These are phyloP conservation scores for Phymastichus coffea DNA, from an alignment of 1,140 invertebrate species.

Conservation along the genomic window DNA sequence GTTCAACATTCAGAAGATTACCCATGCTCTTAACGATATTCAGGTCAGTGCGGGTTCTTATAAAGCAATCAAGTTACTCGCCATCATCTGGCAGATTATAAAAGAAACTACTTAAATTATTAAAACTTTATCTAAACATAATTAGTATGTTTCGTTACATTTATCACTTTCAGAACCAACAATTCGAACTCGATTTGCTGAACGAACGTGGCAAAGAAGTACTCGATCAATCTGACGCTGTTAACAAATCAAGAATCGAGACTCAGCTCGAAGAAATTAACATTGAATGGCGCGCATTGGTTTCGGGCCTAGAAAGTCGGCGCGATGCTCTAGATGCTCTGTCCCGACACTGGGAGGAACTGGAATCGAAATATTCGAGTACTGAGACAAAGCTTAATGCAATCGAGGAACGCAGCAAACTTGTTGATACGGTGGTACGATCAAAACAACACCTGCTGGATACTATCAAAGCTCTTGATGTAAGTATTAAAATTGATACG, in stretches of 20 bases:
- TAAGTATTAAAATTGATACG: constrained; percentile 53
- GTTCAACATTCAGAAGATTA: constrained; percentile 78
- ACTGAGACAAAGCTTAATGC: constrained; percentile 64
- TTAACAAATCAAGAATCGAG: constrained; percentile 65
- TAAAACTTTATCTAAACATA: no score
- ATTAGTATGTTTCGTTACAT: neutral
- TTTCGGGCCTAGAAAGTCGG: constrained; percentile 68
- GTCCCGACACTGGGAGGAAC: constrained; percentile 76
- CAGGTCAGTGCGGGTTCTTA: constrained; percentile 62
- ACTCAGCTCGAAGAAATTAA: constrained; percentile 64
- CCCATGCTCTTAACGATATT: constrained; percentile 74
- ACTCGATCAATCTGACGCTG: constrained; percentile 62
- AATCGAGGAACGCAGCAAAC: constrained; percentile 70
- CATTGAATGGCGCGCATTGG: constrained; percentile 73
- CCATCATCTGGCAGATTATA: no score
- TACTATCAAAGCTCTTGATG: constrained; percentile 68
- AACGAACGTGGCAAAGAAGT: constrained; percentile 68
- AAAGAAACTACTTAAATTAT: no score
- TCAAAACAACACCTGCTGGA: constrained; percentile 73
- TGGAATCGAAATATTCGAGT: constrained; percentile 68
- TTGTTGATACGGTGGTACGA: constrained; percentile 71
- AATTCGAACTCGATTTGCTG: constrained; percentile 63
- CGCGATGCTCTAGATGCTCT: constrained; percentile 65
- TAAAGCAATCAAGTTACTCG: no score
- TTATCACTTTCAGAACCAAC: constrained; percentile 58